Evolutionary conservation across 53 echinoderm and acorn worm genomes (phyloP), one percentile per base, ranked within the genome.

Genomic region (Henricia sp.): DNA sequence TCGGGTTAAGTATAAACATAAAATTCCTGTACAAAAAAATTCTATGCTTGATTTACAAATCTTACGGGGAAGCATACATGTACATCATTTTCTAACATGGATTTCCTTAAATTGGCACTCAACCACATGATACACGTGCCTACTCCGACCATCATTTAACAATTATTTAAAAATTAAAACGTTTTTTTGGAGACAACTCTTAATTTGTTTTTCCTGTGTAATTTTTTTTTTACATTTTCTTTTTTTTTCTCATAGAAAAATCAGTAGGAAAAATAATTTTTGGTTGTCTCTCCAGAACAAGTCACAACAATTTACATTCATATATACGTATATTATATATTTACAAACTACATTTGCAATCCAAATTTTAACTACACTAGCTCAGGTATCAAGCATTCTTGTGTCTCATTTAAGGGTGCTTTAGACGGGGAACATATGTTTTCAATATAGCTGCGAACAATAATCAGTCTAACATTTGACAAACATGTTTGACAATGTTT

Each of bases 221-320:
- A 39, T 75, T 60, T 40, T 60, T 26, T 42, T 59, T 2, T 40
- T 26, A 28, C n/a, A n/a, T 42, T 59, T 2, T 40, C 16, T 38
- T 56, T 63, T 64, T 78, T n/a, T 80, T 80, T 80, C 80, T 62
- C 65, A 80, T 80, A 80, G 80, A 80, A 80, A 80, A 80, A 80
- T 80, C 64, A 80, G 80, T 80, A 80, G 80, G 80, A 80, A 80
- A 80, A 80, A 80, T 80, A 80, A 46, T 80, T 80, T 77, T 36
- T 50, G 51, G 58, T 52, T 54, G 36, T 63, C 32, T 46, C 63
- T 80, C 42, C 70, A 26, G 19, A 80, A 80, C 34, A 80, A 64
- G 62, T 50, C 16, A 62, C 26, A 80, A 62, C 80, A 63, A 80
- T 80, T 63, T 80, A 80, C 80, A 80, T 12, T 80, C 44, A 62